These are phyloP conservation scores for Antennarius maculatus DNA, from an alignment of 2,797 vertebrate species.

Conservation along the genomic window DNA sequence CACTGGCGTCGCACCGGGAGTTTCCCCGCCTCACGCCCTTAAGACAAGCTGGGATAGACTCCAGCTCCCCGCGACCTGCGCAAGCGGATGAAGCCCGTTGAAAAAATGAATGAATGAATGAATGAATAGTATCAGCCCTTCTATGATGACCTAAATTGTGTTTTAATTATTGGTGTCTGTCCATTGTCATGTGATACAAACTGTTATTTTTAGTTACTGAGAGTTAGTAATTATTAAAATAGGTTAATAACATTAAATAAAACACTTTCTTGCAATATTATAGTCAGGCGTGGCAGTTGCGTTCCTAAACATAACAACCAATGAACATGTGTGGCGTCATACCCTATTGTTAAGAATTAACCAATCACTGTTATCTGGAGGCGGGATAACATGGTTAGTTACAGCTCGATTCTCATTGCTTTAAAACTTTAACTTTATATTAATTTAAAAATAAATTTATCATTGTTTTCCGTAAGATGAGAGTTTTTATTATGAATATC, in stretches of 20 bases:
- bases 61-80: no score
- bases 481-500: neutral
- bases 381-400: slow-evolving; percentile 46
- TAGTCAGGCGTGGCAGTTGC: neutral
- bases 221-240: fast-evolving
- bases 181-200: neutral
- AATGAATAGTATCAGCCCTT: neutral
- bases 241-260: neutral
- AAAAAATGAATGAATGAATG: no score
- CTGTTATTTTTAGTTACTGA: neutral
- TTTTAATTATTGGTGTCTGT: neutral
- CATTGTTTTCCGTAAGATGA: fast-evolving
- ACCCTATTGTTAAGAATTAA: neutral
- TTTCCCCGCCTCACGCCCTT: no score
- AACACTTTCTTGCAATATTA: neutral
- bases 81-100: no score
- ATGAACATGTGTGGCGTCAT: slow-evolving; percentile 38
- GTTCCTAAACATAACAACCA: slow-evolving; percentile 30
- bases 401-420: slow-evolving; percentile 18
- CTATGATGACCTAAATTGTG: neutral
- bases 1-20: no score
- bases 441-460: neutral
- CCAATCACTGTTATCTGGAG: slow-evolving; percentile 50
- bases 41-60: no score
- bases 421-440: neutral